Percentiles rank a stretch among this genome's conserved stretches.
Evolutionary conservation across 2,113 vertebrate genomes (phyloP).

Genomic region (Equus quagga): DNA sequence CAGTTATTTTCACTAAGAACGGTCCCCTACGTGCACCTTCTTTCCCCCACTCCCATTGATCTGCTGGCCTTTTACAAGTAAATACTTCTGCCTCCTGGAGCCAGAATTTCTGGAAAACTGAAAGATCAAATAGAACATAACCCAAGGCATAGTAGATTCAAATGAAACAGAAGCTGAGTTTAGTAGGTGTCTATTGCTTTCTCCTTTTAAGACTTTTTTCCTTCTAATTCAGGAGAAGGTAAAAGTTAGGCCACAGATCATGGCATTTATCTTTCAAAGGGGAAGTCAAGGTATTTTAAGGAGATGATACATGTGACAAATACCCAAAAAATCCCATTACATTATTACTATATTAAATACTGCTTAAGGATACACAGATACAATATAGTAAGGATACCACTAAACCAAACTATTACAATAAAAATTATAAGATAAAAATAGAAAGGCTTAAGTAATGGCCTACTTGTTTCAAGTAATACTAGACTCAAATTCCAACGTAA

Average conservation of each 20-base stretch:
- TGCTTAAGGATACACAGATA: conserved; percentile 15
- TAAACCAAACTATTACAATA: conserved; percentile 50
- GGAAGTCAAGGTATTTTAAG: conserved; percentile 28
- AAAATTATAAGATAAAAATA: conserved; percentile 6
- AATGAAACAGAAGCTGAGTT: neutral
- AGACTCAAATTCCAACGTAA: conserved; percentile 10
- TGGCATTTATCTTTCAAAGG: conserved; percentile 31
- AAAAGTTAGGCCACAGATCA: neutral
- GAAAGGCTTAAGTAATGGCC: neutral
- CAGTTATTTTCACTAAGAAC: neutral
- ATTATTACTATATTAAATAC: conserved; percentile 40
- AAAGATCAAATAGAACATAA: conserved; percentile 35
- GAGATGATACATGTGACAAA: conserved; percentile 2
- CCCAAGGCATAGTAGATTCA: neutral
- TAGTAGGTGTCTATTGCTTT: neutral
- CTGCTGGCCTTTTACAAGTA: conserved; percentile 15
- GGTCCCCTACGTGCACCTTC: neutral
- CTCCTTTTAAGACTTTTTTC: conserved; percentile 21
- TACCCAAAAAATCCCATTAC: neutral
- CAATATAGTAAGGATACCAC: neutral
- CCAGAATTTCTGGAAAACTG: conserved; percentile 32
- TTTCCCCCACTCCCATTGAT: neutral
- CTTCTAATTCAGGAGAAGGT: conserved; percentile 23
- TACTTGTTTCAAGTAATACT: conserved; percentile 53
- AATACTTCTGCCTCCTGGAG: neutral